Evolutionary conservation across 2,888 invertebrate genomes (phyloP).

Genomic region (Pachycephus smyrnensis): DNA sequence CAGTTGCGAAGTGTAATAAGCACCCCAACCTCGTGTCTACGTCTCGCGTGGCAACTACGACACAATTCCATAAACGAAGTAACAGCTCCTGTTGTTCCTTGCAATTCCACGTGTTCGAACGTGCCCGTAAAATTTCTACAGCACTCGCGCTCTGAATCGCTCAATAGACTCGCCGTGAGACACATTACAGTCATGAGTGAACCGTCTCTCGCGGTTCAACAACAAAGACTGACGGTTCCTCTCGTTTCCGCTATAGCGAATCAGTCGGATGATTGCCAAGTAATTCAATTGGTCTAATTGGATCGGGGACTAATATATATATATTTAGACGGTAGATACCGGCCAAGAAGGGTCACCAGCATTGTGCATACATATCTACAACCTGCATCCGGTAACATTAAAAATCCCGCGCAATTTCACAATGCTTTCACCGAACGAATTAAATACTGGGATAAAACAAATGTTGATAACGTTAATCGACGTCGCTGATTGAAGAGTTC

Average conservation of each 20-base stretch:
- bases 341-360: too few species aligned
- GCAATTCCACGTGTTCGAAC: background rate
- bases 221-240: background rate
- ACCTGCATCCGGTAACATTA: too few species aligned
- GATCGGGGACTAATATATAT: conserved; percentile 27
- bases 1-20: background rate
- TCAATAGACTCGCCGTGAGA: background rate
- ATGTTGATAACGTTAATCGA: too few species aligned
- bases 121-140: background rate
- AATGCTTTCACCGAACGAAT: too few species aligned
- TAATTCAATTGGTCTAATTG: conserved; percentile 51
- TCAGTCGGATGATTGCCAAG: conserved; percentile 16
- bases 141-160: background rate
- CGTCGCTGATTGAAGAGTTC: too few species aligned
- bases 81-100: too few species aligned
- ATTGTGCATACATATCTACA: too few species aligned
- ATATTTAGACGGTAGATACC: background rate
- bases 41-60: background rate
- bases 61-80: background rate
- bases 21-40: background rate
- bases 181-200: background rate
- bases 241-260: background rate
- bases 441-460: too few species aligned
- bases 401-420: too few species aligned
- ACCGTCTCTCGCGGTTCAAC: background rate